Base-by-base conservation (phyloP, 2,888 invertebrate species). In the Antheraea assamensis region DNA sequence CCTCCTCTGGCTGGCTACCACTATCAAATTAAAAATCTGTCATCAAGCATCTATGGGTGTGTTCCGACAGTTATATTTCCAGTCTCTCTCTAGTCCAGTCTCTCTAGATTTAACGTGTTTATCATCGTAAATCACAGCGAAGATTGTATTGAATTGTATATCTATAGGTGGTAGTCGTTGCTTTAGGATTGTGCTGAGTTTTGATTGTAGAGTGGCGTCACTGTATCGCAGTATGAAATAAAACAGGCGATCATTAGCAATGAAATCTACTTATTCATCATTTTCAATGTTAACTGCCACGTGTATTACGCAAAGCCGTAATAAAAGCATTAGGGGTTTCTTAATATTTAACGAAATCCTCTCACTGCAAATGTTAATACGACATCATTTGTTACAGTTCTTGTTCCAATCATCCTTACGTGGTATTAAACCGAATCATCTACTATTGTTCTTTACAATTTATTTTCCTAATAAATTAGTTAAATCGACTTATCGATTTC, bases 311-410 rank as follows among this genome's bases (percentile, higher is more conserved):
- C 35, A 55, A 70, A 58, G 7, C 66, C 24, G 55, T 70, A 70
- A 70, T 72, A 55, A 58, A 42, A 70, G 31, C 64, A 68, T 73
- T 24, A 27, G 70, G 42, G 10, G 72, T 73, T 78, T 78, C 78
- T 79, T 80, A 80, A 81, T 77, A 80, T 81, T 68, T n/a, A 35
- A 35, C 35, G 13, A 78, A 75, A 74, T 73, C 76, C 75, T 78
- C 78, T 79, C 81, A 77, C 75, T 78, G 70, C 75, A 77, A 79
- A 79, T 78, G 77, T 75, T 78, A 79, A 80, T 74, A 72, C 74
- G 61, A 73, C 74, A 80, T 81, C 79, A 79, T 75, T 73, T 79
- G 81, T 75, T 78, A 82, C 79, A 80, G 76, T 84, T 78, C 77
- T 73, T 76, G 72, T 75, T 78, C 72, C 83, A 83, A 82, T 80